These are phyloP conservation scores for Liposcelis brunnea DNA, from an alignment of 2,888 invertebrate species.

Conservation along the genomic window DNA sequence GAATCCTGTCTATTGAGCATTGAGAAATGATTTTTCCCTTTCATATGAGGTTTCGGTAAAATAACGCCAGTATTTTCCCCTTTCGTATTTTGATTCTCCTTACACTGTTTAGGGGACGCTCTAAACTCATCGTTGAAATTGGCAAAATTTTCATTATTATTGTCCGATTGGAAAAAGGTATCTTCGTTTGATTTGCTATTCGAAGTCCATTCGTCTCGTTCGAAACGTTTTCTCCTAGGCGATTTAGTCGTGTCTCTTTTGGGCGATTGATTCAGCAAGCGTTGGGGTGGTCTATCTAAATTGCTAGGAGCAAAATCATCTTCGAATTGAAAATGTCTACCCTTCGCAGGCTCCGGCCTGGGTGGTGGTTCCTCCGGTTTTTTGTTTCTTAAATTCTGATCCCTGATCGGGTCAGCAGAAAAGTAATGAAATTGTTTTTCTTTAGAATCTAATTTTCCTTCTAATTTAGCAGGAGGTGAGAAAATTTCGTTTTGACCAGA, in stretches of 20 bases:
- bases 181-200: background rate
- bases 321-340: constrained; percentile 22
- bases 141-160: constrained; percentile 2
- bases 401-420: background rate
- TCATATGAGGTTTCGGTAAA: constrained; percentile 17
- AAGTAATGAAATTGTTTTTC: constrained; percentile 6
- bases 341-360: constrained; percentile 12
- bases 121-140: constrained; percentile 12
- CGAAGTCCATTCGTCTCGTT: constrained; percentile 2
- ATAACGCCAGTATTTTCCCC: background rate
- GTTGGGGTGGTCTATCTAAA: background rate
- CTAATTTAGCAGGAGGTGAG: constrained; percentile 11
- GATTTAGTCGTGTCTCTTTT: background rate
- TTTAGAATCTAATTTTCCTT: constrained; percentile 8
- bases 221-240: background rate
- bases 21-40: constrained; percentile 13
- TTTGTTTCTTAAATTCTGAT: constrained; percentile 14
- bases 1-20: constrained; percentile 16
- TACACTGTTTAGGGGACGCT: constrained; percentile 17
- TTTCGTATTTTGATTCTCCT: constrained; percentile 11
- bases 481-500: constrained; percentile 16
- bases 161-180: background rate
- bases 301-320: constrained; percentile 20
- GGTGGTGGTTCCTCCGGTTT: constrained; percentile 13
- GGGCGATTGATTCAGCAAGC: background rate